Evolutionary conservation across 2,113 vertebrate genomes (phyloP).

Genomic region (Dryoscopus gambensis): DNA sequence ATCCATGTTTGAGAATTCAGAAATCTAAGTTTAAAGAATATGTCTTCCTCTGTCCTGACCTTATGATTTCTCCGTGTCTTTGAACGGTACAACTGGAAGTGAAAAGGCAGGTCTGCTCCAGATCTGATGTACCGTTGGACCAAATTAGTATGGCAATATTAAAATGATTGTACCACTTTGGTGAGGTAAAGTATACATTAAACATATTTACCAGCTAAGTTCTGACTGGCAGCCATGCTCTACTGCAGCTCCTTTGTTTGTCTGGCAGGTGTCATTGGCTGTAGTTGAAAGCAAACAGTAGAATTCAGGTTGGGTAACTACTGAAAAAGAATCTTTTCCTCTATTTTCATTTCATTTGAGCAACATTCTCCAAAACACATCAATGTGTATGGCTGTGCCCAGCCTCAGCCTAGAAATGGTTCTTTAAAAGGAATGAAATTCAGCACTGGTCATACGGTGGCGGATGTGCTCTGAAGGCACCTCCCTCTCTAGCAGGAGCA

Average conservation of each 20-base stretch:
- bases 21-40: neutral
- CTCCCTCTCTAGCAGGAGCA: neutral
- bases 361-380: neutral
- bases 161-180: neutral
- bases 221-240: neutral
- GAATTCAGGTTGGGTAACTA: neutral
- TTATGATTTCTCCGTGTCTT: neutral
- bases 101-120: neutral
- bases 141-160: neutral
- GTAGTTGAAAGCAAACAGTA: neutral
- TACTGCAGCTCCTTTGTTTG: neutral
- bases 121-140: neutral
- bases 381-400: neutral
- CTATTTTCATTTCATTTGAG: neutral
- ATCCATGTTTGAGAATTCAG: neutral
- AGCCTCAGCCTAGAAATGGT: neutral
- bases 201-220: neutral
- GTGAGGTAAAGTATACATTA: neutral
- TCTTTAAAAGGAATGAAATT: neutral
- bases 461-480: neutral
- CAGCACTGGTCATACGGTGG: neutral
- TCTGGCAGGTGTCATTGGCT: neutral
- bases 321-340: neutral
- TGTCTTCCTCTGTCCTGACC: neutral
- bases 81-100: neutral